Base-by-base conservation (phyloP, 1,140 invertebrate genomes). In the Drosophila bifasciata region DNA sequence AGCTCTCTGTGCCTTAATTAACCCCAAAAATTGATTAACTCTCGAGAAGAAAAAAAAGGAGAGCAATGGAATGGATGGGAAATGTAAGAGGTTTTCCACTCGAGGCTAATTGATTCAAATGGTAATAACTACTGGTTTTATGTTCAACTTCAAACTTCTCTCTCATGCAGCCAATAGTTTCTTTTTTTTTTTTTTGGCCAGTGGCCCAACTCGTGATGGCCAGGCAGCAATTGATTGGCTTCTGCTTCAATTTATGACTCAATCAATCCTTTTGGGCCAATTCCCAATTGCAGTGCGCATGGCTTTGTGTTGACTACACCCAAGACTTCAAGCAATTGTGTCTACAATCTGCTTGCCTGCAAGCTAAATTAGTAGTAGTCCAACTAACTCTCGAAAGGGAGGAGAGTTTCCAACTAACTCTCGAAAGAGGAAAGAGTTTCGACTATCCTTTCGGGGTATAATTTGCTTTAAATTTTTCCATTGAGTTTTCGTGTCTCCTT, bases 181-280 rank as follows among this genome's bases (percentile, higher is more conserved):
- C 48, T 57, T 49, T 75, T 66, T 56, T 50, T 44, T 75, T 70
- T 56, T 49, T 79, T 70, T 56, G 63, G 43, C 66, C 63, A 48
- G n/a, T 41, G 66, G 66, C 66, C 52, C 43, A 53, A 48, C 55
- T 85, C 83, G 81, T 86, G 83, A 85, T 81, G 60, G 32, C 32
- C 32, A 36, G 32, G 9, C 9, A 59, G 48, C 63, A 55, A 64
- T 68, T 72, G 76, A 84, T 80, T 81, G 78, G 32, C 73, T 68
- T 56, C 57, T 64, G 45, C 71, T 55, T 61, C 70, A 80, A 59
- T 86, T 84, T 84, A 85, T 85, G 83, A 81, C 81, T 85, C 78
- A 81, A 81, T 81, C 79, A 57, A 57, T 76, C 66, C 61, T 74
- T 70, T 86, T 74, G 67, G 32, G 73, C 45, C 67, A 62, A 80